Base-by-base conservation (phyloP, 2,888 invertebrate genomes). In the Xestoiulus laeticollis region DNA sequence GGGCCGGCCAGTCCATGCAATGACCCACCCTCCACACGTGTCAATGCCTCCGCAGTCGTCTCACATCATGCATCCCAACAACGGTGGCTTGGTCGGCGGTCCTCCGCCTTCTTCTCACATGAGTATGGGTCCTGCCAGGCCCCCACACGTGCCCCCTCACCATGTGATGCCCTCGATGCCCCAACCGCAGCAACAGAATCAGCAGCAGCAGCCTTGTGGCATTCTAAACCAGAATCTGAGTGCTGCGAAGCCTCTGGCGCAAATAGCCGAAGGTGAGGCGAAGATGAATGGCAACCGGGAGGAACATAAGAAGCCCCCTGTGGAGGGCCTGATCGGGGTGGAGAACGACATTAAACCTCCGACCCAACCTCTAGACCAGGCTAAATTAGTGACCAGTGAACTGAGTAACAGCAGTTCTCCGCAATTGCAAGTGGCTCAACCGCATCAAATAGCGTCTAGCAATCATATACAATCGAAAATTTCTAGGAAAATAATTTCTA, bases 381-480 rank as follows among this genome's bases (percentile, higher is more conserved):
- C 8, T 22, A 85, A 85, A 22, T 43, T n/a, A 43, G n/a, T 38
- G 22, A 85, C n/a, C 38, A 38, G 38, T 85, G 85, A 68, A 30
- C 68, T 68, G 26, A 68, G 2, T 59, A 59, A 59, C n/a, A 59
- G 53, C n/a, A n/a, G 53, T 59, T n/a, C 53, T n/a, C 53, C 53
- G n/a, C n/a, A n/a, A n/a, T 1, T 14, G 22, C 88, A 87, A 19
- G 85, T 38, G 48, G 87, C 86, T 33, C 38, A 88, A 22, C 84
- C 87, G 59, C 88, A 89, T 44, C 89, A 89, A 87, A 84, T 90
- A 89, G 38, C 91, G 91, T 68, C 88, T 90, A 19, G 90, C 30
- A 68, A 38, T 33, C 88, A 87, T 88, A 43, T 86, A 88, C 38
- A n/a, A 78, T 22, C 78, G 22, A 88, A 88, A 87, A 43, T 82